Evolutionary conservation across 2,113 vertebrate species (phyloP).

Genomic region (Erythrolamprus reginae): DNA sequence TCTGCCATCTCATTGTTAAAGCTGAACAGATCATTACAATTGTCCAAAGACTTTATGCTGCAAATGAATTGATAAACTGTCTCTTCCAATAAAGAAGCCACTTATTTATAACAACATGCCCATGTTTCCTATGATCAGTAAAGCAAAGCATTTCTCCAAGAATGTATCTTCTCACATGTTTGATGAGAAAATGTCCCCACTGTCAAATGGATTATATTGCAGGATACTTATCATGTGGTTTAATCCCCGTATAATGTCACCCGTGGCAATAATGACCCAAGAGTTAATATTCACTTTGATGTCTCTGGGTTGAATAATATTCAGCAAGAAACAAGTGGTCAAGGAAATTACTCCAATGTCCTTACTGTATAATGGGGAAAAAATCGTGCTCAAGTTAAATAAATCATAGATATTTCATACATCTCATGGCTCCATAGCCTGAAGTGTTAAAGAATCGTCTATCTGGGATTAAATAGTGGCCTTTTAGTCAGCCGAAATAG

Average conservation of each 20-base stretch:
- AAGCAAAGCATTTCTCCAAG: conserved; percentile 3
- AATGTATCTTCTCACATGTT: neutral
- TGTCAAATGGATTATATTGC: conserved; percentile 50
- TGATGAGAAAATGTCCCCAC: conserved; percentile 40
- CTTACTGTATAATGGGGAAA: neutral
- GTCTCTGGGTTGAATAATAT: conserved; percentile 9
- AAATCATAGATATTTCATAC: conserved; percentile 27
- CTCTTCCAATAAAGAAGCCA: neutral
- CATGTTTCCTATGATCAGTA: conserved; percentile 12
- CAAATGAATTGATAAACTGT: neutral
- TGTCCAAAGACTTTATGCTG: neutral
- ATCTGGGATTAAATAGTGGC: neutral
- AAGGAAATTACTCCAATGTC: neutral
- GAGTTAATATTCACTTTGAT: conserved; percentile 43
- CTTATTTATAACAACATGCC: neutral
- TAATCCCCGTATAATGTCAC: conserved; percentile 52
- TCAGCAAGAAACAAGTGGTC: conserved; percentile 39
- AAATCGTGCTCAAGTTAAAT: conserved; percentile 8
- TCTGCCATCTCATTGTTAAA: neutral
- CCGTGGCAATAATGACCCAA: conserved; percentile 51
- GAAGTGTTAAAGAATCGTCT: neutral
- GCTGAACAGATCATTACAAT: neutral
- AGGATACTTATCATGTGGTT: conserved; percentile 46
- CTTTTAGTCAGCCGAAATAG: conserved; percentile 27
- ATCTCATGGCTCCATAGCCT: neutral